Evolutionary conservation across 1,140 invertebrate species (phyloP).

Genomic region (Zaprionus camerounensis): DNA sequence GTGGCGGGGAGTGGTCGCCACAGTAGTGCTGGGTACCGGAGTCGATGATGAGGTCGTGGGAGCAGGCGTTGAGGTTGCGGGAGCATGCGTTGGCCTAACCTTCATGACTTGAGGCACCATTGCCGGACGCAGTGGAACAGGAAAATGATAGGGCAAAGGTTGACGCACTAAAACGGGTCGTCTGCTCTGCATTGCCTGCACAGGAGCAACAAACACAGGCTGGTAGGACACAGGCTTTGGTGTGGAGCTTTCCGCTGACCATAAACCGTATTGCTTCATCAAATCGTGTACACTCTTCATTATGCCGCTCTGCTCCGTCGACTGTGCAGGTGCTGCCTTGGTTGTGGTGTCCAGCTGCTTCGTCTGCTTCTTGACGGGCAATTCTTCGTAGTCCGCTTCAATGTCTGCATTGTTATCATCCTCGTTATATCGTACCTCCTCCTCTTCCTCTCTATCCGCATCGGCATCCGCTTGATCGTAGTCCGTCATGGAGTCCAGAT

Average conservation of each 20-base stretch:
- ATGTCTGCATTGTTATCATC: conserved; percentile 55
- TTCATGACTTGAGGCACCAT: not conserved
- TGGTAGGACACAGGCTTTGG: conserved; percentile 18
- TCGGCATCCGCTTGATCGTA: conserved; percentile 54
- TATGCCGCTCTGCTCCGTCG: conserved; percentile 11
- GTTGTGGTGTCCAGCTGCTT: conserved; percentile 15
- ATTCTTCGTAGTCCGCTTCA: conserved; percentile 43
- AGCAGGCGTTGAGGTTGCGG: conserved; percentile 26
- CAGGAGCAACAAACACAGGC: conserved; percentile 41
- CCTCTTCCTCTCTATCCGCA: not conserved
- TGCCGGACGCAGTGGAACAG: conserved; percentile 60
- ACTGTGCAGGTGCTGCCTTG: conserved; percentile 7
- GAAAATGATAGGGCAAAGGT: conserved; percentile 73
- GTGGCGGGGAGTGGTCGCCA: not conserved
- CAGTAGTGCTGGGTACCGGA: conserved; percentile 20
- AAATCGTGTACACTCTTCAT: conserved; percentile 50
- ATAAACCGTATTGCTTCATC: conserved; percentile 56
- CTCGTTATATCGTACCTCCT: conserved; percentile 1
- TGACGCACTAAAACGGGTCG: conserved; percentile 57
- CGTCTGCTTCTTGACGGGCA: conserved; percentile 3
- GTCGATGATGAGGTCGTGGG: conserved; percentile 5
- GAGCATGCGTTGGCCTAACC: not conserved
- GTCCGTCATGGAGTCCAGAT: conserved; percentile 58
- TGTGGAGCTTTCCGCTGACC: conserved; percentile 34
- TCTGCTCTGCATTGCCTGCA: not conserved